These are phyloP conservation scores for Spatula clypeata DNA, from an alignment of 2,797 vertebrate genomes.

Conservation along the genomic window DNA sequence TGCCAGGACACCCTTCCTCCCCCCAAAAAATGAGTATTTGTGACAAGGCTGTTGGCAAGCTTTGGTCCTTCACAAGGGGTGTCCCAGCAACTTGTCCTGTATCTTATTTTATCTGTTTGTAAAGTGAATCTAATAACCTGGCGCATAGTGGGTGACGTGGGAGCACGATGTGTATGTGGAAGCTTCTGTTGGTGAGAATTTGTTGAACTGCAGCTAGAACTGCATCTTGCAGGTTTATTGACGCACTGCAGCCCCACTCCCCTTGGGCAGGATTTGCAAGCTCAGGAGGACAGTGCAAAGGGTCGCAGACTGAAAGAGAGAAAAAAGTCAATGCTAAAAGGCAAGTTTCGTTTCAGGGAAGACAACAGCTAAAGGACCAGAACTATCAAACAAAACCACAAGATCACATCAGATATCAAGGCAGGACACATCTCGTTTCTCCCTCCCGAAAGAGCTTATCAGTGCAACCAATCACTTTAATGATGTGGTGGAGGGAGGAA, in stretches of 20 bases:
- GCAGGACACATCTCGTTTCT: conserved; percentile 63
- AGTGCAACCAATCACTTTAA: conserved; percentile 52
- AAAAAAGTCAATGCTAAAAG: neutral
- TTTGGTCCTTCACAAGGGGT: fast-evolving
- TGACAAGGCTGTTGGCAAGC: neutral
- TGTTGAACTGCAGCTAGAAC: neutral
- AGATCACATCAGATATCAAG: conserved; percentile 67
- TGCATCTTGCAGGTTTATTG: neutral
- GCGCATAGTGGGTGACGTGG: neutral
- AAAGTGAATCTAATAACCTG: neutral
- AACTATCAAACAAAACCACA: conserved; percentile 64
- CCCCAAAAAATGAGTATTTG: neutral
- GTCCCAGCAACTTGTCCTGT: neutral
- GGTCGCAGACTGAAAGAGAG: neutral
- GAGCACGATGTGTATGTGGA: fast-evolving
- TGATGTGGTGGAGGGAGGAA: conserved; percentile 70
- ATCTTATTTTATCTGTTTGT: conserved; percentile 8
- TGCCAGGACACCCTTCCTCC: fast-evolving
- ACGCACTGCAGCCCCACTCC: fast-evolving
- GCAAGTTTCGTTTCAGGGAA: conserved; percentile 50
- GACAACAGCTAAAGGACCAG: conserved; percentile 29
- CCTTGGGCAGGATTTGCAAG: neutral
- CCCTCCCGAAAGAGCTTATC: conserved; percentile 48
- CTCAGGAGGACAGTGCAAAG: fast-evolving
- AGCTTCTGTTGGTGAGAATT: neutral